phyloP scores from a whole-genome alignment of 2,797 vertebrate species.

The Sus cebifrons region DNA sequence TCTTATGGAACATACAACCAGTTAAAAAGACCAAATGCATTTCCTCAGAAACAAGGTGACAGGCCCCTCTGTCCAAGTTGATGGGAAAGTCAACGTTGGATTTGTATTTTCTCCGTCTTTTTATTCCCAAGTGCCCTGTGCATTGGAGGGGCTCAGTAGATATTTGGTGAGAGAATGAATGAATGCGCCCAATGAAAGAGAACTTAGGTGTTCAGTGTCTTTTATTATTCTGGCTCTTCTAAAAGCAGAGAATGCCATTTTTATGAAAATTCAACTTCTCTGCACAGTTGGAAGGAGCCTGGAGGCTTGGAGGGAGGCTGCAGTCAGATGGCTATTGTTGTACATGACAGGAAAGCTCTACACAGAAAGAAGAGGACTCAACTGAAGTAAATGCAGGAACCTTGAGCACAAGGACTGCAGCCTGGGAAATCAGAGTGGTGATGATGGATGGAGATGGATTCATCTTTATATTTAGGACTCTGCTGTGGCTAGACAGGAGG shows the following conservation, averaged over 20 bases:
- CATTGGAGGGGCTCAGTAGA: background rate
- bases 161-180: background rate
- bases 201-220: background rate
- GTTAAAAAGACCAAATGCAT: background rate
- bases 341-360: background rate
- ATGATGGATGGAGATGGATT: background rate
- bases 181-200: background rate
- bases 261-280: background rate
- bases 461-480: background rate
- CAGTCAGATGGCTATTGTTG: background rate
- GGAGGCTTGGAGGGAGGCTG: background rate
- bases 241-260: background rate
- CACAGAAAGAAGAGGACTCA: background rate
- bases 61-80: background rate
- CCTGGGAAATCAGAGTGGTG: background rate
- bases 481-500: slow-evolving; percentile 9
- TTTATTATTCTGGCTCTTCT: background rate
- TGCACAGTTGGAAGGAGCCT: background rate
- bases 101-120: slow-evolving; percentile 23
- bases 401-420: background rate
- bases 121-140: background rate
- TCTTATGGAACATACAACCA: background rate
- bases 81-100: background rate
- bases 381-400: background rate
- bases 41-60: slow-evolving; percentile 40